Percentiles rank a stretch among this genome's conserved stretches.
Evolutionary conservation across 2,113 vertebrate genomes (phyloP).

Genomic region (Brachyistius frenatus): DNA sequence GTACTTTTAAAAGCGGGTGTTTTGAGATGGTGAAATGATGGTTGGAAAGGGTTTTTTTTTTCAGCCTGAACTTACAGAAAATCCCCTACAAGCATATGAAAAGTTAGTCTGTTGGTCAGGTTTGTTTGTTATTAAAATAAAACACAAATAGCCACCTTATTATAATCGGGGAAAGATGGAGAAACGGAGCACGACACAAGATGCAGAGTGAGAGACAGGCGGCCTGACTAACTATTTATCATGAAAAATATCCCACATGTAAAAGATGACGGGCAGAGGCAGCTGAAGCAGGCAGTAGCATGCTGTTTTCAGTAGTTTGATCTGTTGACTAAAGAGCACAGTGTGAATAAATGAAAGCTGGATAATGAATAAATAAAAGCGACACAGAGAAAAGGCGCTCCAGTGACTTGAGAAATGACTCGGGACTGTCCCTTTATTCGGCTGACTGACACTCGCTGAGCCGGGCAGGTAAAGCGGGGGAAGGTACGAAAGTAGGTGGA

Average conservation of each 20-base stretch:
- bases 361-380: conserved; percentile 57
- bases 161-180: no score
- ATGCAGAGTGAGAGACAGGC: background rate
- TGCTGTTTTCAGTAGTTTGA: conserved; percentile 13
- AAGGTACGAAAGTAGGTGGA: background rate
- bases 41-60: no score
- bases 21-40: no score
- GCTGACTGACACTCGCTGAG: background rate
- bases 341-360: conserved; percentile 57
- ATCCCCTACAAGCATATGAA: background rate
- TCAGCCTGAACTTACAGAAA: no score
- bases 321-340: conserved; percentile 26
- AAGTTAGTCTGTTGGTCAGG: background rate
- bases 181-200: no score
- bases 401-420: conserved; percentile 16
- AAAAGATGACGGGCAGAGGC: background rate
- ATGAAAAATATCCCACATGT: background rate
- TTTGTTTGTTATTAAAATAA: background rate
- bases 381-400: conserved; percentile 14
- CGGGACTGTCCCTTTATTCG: conserved; percentile 6
- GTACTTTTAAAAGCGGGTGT: no score
- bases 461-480: background rate
- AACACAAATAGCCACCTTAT: no score
- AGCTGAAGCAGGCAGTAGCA: background rate
- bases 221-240: background rate